These are phyloP conservation scores for Cololabis saira DNA, from an alignment of 2,113 vertebrate genomes.

Conservation along the genomic window DNA sequence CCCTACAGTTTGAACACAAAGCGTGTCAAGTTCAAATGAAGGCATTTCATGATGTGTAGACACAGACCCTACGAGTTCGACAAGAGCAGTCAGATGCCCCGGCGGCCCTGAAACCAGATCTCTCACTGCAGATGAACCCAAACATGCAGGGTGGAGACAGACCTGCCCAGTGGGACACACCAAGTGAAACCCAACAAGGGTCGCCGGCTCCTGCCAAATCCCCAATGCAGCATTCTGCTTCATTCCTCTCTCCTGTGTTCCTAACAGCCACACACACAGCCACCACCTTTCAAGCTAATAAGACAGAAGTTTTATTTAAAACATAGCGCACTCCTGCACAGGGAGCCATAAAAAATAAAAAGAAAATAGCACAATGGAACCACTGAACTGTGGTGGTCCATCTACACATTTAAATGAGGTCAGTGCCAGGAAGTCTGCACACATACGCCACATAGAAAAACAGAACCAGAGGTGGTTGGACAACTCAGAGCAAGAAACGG, in stretches of 20 bases:
- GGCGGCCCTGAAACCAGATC: slow-evolving; percentile 79
- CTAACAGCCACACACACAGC: slow-evolving; percentile 31
- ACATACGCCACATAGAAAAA: slow-evolving; percentile 32
- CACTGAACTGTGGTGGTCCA: slow-evolving; percentile 44
- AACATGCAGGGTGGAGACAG: slow-evolving; percentile 74
- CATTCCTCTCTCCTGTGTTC: slow-evolving; percentile 19
- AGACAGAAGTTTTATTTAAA: slow-evolving; percentile 54
- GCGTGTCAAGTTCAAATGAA: slow-evolving; percentile 22
- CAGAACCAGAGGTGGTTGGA: slow-evolving; percentile 7
- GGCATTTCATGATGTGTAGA: slow-evolving; percentile 51
- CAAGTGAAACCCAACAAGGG: slow-evolving; percentile 70
- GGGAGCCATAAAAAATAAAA: slow-evolving; percentile 28
- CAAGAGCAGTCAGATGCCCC: slow-evolving; percentile 62
- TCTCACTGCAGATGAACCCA: slow-evolving; percentile 81
- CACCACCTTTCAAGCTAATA: slow-evolving; percentile 49
- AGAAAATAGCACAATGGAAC: slow-evolving; percentile 37
- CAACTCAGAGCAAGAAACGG: slow-evolving; percentile 33
- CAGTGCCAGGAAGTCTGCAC: slow-evolving; percentile 18
- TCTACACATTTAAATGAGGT: slow-evolving; percentile 35
- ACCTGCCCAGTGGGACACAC: slow-evolving; percentile 65
- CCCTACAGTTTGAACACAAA: slow-evolving; percentile 1
- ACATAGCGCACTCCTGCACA: slow-evolving; percentile 30
- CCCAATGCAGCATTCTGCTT: slow-evolving; percentile 59
- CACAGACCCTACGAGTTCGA: slow-evolving; percentile 45
- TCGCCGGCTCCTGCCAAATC: slow-evolving; percentile 50